Evolutionary conservation across 2,888 invertebrate species (phyloP).

Genomic region (Tricholauxania praeusta): DNA sequence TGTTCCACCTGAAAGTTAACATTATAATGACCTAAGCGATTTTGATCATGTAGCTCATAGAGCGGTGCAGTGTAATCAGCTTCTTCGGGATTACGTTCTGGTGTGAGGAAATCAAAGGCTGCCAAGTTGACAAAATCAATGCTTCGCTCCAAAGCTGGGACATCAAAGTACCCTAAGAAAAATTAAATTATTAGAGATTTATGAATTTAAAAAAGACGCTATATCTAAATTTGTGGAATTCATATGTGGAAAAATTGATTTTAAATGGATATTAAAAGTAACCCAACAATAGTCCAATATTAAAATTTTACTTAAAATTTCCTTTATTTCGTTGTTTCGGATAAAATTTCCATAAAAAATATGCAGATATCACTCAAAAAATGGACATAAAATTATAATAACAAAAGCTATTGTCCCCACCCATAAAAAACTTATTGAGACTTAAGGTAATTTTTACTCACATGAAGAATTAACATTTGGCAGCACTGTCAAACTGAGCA

Average conservation of each 20-base stretch:
- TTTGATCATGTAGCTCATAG: slow-evolving; percentile 79
- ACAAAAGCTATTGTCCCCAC: too few species aligned
- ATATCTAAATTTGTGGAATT: neutral
- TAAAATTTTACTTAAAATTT: too few species aligned
- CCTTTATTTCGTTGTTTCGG: too few species aligned
- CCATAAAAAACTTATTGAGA: neutral
- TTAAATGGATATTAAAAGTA: too few species aligned
- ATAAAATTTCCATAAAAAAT: too few species aligned
- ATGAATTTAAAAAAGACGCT: neutral
- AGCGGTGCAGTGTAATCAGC: slow-evolving; percentile 82
- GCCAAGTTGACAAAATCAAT: slow-evolving; percentile 84
- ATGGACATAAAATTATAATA: too few species aligned
- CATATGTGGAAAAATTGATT: neutral
- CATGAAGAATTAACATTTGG: slow-evolving; percentile 83
- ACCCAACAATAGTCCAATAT: too few species aligned
- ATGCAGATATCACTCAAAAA: too few species aligned
- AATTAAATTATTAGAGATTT: neutral
- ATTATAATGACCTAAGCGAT: slow-evolving; percentile 73
- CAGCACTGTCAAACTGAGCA: slow-evolving; percentile 77
- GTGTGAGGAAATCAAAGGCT: slow-evolving; percentile 83
- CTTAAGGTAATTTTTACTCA: slow-evolving; percentile 66
- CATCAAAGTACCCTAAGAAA: slow-evolving; percentile 79
- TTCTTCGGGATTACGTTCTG: slow-evolving; percentile 81
- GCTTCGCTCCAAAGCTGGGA: slow-evolving; percentile 77
- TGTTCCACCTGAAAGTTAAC: slow-evolving; percentile 76